Evolutionary conservation across 1,140 invertebrate genomes (phyloP).

Genomic region (Sminthurides bifidus): DNA sequence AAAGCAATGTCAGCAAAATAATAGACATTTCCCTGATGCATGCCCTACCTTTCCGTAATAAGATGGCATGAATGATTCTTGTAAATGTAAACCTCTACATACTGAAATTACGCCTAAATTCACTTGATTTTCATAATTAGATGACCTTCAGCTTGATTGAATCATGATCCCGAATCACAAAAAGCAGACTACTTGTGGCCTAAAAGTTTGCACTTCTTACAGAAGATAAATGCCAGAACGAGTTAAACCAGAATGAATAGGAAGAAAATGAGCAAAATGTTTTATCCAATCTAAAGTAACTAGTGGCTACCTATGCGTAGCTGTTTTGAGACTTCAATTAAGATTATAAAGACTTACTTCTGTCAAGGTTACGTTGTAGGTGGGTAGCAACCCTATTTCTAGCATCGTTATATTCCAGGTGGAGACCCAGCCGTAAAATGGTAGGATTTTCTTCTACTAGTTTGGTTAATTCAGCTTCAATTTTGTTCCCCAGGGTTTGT

Average conservation of each 20-base stretch:
- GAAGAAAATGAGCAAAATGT: background rate
- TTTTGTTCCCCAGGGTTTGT: conserved; percentile 88
- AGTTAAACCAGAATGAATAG: background rate
- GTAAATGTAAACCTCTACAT: too few species aligned
- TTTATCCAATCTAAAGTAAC: background rate
- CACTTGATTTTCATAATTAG: too few species aligned
- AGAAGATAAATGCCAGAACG: background rate
- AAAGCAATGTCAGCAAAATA: too few species aligned
- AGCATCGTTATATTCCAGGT: conserved; percentile 92
- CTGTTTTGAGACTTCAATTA: conserved; percentile 2
- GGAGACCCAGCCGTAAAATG: conserved; percentile 77
- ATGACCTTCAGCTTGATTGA: too few species aligned
- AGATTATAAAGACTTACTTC: conserved; percentile 57
- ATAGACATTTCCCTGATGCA: too few species aligned
- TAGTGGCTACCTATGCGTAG: too few species aligned
- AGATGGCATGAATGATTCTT: too few species aligned
- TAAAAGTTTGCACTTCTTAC: background rate
- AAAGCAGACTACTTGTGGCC: background rate
- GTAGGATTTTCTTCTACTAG: conserved; percentile 86
- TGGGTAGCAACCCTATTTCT: conserved; percentile 82
- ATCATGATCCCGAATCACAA: background rate
- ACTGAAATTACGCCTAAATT: too few species aligned
- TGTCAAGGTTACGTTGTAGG: conserved; percentile 91
- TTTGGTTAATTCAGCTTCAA: conserved; percentile 93
- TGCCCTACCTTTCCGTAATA: too few species aligned